Conservation (phyloP, 2,888 invertebrate genomes). For the Lasius fuliginosus region DNA sequence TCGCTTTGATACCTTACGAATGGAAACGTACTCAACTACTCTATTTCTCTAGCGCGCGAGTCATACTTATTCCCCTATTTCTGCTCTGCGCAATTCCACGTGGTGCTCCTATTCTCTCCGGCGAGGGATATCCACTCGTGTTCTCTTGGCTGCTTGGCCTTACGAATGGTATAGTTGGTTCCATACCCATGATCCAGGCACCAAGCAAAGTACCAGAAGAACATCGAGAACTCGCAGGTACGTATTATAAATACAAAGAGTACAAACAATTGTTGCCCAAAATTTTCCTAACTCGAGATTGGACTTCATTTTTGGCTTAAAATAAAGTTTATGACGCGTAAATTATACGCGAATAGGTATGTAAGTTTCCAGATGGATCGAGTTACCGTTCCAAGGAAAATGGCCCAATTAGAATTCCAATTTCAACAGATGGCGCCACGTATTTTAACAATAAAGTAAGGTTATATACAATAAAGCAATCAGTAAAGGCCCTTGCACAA, state of each 20-base stretch:
- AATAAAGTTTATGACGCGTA: too few species aligned
- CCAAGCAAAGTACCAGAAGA: slow-evolving; percentile 95
- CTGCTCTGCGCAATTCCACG: slow-evolving; percentile 94
- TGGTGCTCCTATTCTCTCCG: slow-evolving; percentile 90
- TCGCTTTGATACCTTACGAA: slow-evolving; percentile 93
- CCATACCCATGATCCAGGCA: slow-evolving; percentile 97
- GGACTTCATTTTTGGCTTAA: too few species aligned
- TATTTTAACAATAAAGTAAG: too few species aligned
- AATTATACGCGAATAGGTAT: too few species aligned
- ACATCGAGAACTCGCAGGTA: slow-evolving; percentile 95
- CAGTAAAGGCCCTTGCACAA: too few species aligned
- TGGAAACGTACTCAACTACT: slow-evolving; percentile 94
- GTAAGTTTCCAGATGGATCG: too few species aligned
- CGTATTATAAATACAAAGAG: slow-evolving; percentile 55
- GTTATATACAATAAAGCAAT: too few species aligned
- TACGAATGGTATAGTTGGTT: slow-evolving; percentile 95
- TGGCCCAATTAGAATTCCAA: too few species aligned
- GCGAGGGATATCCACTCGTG: slow-evolving; percentile 90
- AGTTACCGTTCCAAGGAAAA: too few species aligned
- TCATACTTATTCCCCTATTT: slow-evolving; percentile 93
- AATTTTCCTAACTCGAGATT: too few species aligned
- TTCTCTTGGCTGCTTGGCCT: slow-evolving; percentile 92
- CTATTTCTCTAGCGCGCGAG: slow-evolving; percentile 91
- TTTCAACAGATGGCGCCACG: too few species aligned
- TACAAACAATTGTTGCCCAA: too few species aligned